Base-by-base conservation (phyloP, 2,888 invertebrate species). In the Nemotelus nigrinus region DNA sequence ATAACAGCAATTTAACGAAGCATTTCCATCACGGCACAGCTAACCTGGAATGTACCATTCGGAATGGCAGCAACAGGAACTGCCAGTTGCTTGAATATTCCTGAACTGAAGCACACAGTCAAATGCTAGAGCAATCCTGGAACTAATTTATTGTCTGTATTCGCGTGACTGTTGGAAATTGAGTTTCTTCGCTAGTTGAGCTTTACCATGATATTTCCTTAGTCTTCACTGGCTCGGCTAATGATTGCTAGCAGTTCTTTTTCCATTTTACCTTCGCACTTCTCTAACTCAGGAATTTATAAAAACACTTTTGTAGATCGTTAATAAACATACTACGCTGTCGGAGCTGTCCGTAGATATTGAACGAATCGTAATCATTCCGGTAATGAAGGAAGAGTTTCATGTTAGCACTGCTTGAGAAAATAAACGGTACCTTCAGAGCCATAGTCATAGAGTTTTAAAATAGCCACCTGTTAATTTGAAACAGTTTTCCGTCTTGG, bases 131-230 rank as follows among this genome's bases (percentile, higher is more conserved):
- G 63, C 58, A 63, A 55, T 74, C 63, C 47, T 25, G 48, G 41
- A 63, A 60, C 74, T 74, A 74, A 74, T 74, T 74, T 74, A 74
- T 74, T 10, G 60, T 60, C 47, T 25, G n/a, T 60, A 63, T 60
- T 74, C 74, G 74, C 74, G 74, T 74, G 74, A 74, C 60, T 74
- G 58, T 47, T 45, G 63, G 60, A 41, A 74, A 74, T 68, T 74
- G 60, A 74, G 74, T 74, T 74, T 74, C 55, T 25, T 39, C 71
- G 71, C 25, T 25, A 25, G 25, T 55, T 71, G 57, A 57, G 55
- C 43, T 71, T 71, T 71, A 71, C 41, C 71, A 43, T n/a, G 71
- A 44, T 57, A 71, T 71, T 71, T 43, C 71, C 71, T 55, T 55
- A 25, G 25, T 25, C 25, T 25, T 25, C 25, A 25, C 25, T 25